phyloP scores from a whole-genome alignment of 1,140 invertebrate species.

The Solen grandis region DNA sequence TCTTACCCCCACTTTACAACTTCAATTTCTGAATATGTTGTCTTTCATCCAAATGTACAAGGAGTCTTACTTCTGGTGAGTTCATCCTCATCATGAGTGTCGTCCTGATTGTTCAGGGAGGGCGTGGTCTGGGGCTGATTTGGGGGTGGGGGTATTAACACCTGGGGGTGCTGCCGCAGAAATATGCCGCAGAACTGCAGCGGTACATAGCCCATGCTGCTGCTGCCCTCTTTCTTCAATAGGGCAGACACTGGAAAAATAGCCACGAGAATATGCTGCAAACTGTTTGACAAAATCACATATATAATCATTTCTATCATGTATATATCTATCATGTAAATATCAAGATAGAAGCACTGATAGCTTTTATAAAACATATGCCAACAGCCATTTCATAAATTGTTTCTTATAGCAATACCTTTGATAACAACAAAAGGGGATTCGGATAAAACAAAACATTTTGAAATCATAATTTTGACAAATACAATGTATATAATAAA shows the following conservation, averaged over 20 bases:
- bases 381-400: no score
- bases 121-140: constrained; percentile 43
- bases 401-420: background rate
- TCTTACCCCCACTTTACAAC: background rate
- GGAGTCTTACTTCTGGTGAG: constrained; percentile 53
- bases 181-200: constrained; percentile 54
- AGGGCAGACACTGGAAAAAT: constrained; percentile 52
- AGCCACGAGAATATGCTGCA: background rate
- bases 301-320: background rate
- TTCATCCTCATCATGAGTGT: constrained; percentile 44
- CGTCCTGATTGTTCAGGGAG: constrained; percentile 1
- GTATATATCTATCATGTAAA: background rate
- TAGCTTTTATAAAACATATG: background rate
- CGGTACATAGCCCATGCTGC: constrained; percentile 51
- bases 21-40: background rate
- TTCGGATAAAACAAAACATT: background rate
- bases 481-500: no score
- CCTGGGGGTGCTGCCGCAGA: constrained; percentile 39
- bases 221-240: constrained; percentile 46
- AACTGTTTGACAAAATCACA: background rate
- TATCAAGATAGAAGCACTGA: background rate
- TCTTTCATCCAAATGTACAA: background rate
- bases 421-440: background rate
- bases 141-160: constrained; percentile 51
- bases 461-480: no score